Evolutionary conservation across 35 echinoderm and acorn worm species (phyloP), one percentile per base, ranked within the genome.

Genomic region (Ophioderma brevispina): DNA sequence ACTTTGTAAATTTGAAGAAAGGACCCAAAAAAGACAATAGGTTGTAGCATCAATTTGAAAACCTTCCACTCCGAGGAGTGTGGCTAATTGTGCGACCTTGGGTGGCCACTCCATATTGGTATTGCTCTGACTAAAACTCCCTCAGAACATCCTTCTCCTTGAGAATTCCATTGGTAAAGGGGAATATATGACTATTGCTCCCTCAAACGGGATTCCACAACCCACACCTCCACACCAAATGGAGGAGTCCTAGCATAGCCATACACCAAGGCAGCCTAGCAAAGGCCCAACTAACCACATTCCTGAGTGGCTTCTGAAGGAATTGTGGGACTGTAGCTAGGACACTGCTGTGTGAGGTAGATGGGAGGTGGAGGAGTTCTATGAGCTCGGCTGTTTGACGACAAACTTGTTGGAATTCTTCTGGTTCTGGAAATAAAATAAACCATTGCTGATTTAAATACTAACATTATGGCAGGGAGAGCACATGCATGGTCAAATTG

Each of bases 241-340:
- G 93, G 97, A 59, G 97, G 97, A 76, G 97, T 99, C 75, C 94
- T 82, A 25, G 94, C 97, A 80, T 88, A 99, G 35, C 90, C 91
- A 56, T 93, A 95, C 40, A 95, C 94, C 89, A 93, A 64, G 97
- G 97, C 40, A 95, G 59, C 75, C 97, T 78, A 31, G 97, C 97
- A 2, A 99, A 79, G 75, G 90, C 89, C n/a, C n/a, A n/a, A 3
- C 92, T 82, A 4, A 99, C 86, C 23, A 86, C 93, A 35, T 92
- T 91, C 80, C 85, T 90, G 40, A 99, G 83, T 55, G 97, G 93
- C 30, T 95, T 82, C 55, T 79, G 78, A 18, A 99, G 90, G 89
- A 99, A 95, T 40, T 90, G 93, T 28, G 96, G 91, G 21, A 94
- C 38, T 84, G 86, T 75, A 82, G 70, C 76, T 52, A 37, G 86